phyloP scores from a whole-genome alignment of 2,888 invertebrate species.

The Neoitamus cyanurus region DNA sequence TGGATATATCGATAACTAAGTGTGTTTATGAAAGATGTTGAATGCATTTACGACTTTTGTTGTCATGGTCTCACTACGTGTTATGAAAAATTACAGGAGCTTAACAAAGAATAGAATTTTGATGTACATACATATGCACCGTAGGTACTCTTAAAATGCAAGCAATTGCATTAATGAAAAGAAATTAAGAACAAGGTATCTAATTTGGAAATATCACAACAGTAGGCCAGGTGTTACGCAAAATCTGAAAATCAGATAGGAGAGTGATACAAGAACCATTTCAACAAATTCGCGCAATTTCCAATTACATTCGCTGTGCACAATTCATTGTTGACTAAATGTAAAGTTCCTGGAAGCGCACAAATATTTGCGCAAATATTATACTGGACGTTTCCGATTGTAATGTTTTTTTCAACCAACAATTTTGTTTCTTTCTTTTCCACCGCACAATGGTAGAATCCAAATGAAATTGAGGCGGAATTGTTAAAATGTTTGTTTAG shows the following conservation, averaged over 20 bases:
- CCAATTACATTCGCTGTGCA: not conserved
- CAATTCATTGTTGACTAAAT: slow-evolving; percentile 19
- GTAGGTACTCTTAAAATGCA: not conserved
- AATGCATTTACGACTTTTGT: too few relatives aligned
- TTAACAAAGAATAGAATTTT: not conserved
- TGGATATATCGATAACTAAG: too few relatives aligned
- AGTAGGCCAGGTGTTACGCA: not conserved
- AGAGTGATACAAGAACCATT: not conserved
- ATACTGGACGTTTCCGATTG: not conserved
- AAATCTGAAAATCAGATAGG: not conserved
- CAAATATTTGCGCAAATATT: slow-evolving; percentile 9
- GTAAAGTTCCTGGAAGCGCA: not conserved
- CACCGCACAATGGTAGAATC: not conserved
- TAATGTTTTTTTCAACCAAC: not conserved
- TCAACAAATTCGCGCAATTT: not conserved
- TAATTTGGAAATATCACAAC: not conserved
- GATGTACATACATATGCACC: too few relatives aligned
- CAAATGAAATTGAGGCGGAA: slow-evolving; percentile 1
- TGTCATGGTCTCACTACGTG: too few relatives aligned
- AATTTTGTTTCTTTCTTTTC: not conserved
- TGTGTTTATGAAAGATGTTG: too few relatives aligned
- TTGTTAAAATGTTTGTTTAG: slow-evolving; percentile 14
- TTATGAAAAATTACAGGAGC: too few relatives aligned
- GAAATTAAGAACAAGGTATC: not conserved
- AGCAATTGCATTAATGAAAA: not conserved